Evolutionary conservation across 2,797 vertebrate species (phyloP).

Genomic region (Halcyon smyrnensis): DNA sequence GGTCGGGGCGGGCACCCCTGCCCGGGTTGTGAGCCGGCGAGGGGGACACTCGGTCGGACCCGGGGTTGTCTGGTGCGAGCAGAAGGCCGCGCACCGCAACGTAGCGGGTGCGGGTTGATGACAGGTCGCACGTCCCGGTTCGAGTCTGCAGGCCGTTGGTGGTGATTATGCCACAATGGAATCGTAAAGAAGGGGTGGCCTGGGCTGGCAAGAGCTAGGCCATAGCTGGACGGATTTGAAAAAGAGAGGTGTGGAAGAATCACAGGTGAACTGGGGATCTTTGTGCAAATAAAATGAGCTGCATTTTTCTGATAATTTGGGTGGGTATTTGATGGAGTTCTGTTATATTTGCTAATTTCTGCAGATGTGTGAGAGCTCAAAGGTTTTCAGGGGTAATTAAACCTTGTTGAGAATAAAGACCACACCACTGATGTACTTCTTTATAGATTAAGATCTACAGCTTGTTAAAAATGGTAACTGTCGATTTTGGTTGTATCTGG

Average conservation of each 20-base stretch:
- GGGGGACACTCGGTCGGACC: fast-evolving
- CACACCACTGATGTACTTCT: fast-evolving
- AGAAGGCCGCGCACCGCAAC: background rate
- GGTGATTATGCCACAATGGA: fast-evolving
- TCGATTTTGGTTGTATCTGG: background rate
- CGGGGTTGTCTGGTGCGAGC: background rate
- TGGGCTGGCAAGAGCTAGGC: background rate
- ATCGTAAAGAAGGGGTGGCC: fast-evolving
- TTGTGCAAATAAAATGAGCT: background rate
- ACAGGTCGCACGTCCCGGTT: fast-evolving
- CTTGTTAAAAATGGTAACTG: fast-evolving
- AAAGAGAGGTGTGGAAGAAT: fast-evolving
- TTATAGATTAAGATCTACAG: fast-evolving
- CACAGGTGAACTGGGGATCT: fast-evolving
- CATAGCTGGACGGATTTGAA: fast-evolving
- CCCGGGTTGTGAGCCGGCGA: background rate
- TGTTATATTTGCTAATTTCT: background rate
- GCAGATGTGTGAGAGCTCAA: background rate
- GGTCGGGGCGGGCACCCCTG: background rate
- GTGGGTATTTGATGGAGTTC: background rate
- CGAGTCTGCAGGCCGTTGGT: fast-evolving
- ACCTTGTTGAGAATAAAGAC: fast-evolving
- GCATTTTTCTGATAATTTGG: background rate
- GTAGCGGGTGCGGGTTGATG: background rate
- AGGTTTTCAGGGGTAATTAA: background rate